These are phyloP conservation scores for Prionailurus viverrinus DNA, from an alignment of 2,113 vertebrate genomes.

Conservation along the genomic window DNA sequence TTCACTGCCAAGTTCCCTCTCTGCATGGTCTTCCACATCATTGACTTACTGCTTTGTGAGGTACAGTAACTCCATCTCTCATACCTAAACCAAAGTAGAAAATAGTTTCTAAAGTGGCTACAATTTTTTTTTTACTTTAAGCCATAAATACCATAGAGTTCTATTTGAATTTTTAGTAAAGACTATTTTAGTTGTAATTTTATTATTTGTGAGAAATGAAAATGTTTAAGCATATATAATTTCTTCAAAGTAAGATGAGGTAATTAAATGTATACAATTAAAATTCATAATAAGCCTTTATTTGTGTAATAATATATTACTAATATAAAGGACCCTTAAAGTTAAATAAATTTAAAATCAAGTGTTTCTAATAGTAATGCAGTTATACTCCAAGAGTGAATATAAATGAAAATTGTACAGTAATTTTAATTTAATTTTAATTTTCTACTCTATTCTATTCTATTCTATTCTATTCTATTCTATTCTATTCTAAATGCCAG, in stretches of 20 bases:
- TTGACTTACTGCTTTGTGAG: conserved; percentile 98
- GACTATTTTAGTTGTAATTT: conserved; percentile 21
- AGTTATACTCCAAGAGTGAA: background rate
- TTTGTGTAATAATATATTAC: conserved; percentile 34
- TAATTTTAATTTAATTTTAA: background rate
- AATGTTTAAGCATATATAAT: conserved; percentile 47
- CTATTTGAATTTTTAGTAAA: conserved; percentile 51
- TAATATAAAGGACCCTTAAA: background rate
- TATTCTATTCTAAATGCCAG: background rate
- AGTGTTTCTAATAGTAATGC: conserved; percentile 23
- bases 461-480: too few relatives aligned
- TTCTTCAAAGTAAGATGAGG: conserved; percentile 35
- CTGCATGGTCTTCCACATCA: conserved; percentile 99
- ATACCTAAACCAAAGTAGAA: conserved; percentile 40
- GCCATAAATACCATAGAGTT: background rate
- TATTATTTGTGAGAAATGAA: conserved; percentile 60
- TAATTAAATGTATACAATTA: conserved; percentile 46
- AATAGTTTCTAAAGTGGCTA: background rate
- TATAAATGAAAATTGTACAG: conserved; percentile 1
- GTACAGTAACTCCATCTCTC: conserved; percentile 83
- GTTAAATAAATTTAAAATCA: conserved; percentile 25
- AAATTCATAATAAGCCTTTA: conserved; percentile 27
- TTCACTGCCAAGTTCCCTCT: conserved; percentile 99
- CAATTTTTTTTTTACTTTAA: conserved; percentile 3
- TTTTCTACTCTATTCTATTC: too few relatives aligned